A percentile compares a stretch with the other conserved stretches of the same genome.
Conservation (phyloP, 1,140 invertebrate species). For the Amyelois transitella region DNA sequence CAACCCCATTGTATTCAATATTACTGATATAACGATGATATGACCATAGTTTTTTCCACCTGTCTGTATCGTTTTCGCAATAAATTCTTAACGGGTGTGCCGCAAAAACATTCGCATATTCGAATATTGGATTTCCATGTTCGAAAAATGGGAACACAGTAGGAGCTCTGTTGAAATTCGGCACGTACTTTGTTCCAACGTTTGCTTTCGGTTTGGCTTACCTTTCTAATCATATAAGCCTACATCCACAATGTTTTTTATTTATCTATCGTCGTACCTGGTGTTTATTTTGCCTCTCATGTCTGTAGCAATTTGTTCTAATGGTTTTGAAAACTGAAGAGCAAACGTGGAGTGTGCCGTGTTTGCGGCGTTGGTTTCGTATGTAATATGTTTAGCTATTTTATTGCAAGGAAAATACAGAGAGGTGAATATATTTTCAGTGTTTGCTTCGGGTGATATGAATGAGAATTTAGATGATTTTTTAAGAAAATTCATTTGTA, state of each 20-base stretch:
- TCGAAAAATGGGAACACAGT: not conserved
- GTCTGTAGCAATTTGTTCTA: not conserved
- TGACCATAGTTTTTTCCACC: not conserved
- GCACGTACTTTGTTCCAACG: not conserved
- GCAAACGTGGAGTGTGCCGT: not conserved
- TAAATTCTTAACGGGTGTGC: not conserved
- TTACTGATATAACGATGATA: not conserved
- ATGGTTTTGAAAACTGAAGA: not conserved
- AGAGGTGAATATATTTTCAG: too few relatives aligned
- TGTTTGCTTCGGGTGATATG: too few relatives aligned
- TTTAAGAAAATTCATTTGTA: too few relatives aligned
- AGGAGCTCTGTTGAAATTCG: not conserved
- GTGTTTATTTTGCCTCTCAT: not conserved
- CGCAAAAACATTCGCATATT: not conserved
- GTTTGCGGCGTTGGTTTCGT: not conserved
- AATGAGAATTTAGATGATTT: too few relatives aligned
- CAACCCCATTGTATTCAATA: not conserved
- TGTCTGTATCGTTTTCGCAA: not conserved
- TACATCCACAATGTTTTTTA: not conserved
- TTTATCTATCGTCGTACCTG: not conserved
- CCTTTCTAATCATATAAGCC: slow-evolving; percentile 1
- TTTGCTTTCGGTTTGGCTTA: slow-evolving; percentile 1
- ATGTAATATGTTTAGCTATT: too few relatives aligned
- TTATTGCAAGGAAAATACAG: too few relatives aligned
- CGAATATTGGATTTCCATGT: slow-evolving; percentile 2